Evolutionary conservation across 1,140 invertebrate species (phyloP), one percentile per base, ranked within the genome.

Genomic region (Drosophila nigromelanica): DNA sequence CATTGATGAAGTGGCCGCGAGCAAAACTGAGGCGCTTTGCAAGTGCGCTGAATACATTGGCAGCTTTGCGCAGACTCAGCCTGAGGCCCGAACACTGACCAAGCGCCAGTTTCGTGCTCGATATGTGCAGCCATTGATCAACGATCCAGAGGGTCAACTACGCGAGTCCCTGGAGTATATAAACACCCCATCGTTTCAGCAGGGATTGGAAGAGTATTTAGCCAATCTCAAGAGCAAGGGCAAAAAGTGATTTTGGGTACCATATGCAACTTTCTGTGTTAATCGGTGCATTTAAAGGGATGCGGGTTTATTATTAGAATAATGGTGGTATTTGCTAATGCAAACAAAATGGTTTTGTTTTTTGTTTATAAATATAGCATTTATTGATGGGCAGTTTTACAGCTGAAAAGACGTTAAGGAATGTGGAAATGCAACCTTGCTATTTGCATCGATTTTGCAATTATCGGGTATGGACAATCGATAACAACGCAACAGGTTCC

Each of bases 1-100:
- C 1, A 93, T 98, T 14, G 97, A 98, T 92, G 95, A 96, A 92
- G 78, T 95, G 6, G 96, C 94, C 7, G 81, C 92, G 2, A 93
- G 94, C 82, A 96, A 96, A 90, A 92, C 93, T 3, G 94, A 96
- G 43, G 94, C 94, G 0, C 92, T 96, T 1, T 79, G 83, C 0
- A 95, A 95, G 86, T 95, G 95, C 63, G 93, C 95, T 73, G 89
- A 93, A 12, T 97, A 96, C 73, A 93, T 97, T 8, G 79, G 85
- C 18, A 93, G 91, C 55, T 96, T 95, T 89, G 92, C 92, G 24
- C 94, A 92, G 72, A 94, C 96, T 71, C 92, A 95, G 37, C 92
- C 93, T 7, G 52, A 93, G 58, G 96, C 95, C 0, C 93, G 95
- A 69, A 90, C 87, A n/a, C 55, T 93, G 8, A 95, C 95, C 2